Base-by-base conservation (phyloP, 2,113 vertebrate genomes). In the Austrofundulus limnaeus region DNA sequence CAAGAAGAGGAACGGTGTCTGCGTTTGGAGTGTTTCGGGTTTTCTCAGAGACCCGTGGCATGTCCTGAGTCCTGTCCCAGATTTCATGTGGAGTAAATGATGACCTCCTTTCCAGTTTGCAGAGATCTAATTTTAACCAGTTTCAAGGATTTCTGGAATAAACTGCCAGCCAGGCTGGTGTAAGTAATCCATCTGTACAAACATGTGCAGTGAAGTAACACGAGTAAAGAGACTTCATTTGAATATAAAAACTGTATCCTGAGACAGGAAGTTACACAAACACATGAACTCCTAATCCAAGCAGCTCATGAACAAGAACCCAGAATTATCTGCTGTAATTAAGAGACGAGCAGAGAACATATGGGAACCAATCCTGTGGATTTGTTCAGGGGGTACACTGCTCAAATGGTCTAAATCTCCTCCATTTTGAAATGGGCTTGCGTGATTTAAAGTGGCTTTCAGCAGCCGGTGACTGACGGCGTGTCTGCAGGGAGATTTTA, bases 51-150 rank as follows among this genome's bases (percentile, higher is more conserved):
- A 78, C 72, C 66, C 63, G 86, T 85, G 81, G 83, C 82, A 84
- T 72, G 74, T 83, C 83, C 83, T 49, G 60, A 76, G 79, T 89
- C 84, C 81, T 87, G 89, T 80, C 89, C 89, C 82, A 91, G 88
- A 87, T 91, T 88, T 88, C 80, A 74, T 24, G 72, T 80, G 28
- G 79, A 88, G 85, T 85, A 87, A 88, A 88, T 80, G 84, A 85
- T 90, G 89, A 89, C 89, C 89, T 89, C 87, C 72, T 91, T 91
- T 91, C 83, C 77, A 65, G 78, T 81, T 85, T 84, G 82, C 85
- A 73, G 78, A 75, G 84, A 72, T 85, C 89, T 89, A 89, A 88
- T 86, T 91, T 91, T 86, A 88, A 87, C 87, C 81, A 76, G 87
- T 87, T 90, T 84, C 87, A 88, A 82, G 82, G 81, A 80, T 81